Percentiles rank a stretch among this genome's conserved stretches.
Evolutionary conservation across 2,888 invertebrate genomes (phyloP).

Genomic region (Tineola bisselliella): DNA sequence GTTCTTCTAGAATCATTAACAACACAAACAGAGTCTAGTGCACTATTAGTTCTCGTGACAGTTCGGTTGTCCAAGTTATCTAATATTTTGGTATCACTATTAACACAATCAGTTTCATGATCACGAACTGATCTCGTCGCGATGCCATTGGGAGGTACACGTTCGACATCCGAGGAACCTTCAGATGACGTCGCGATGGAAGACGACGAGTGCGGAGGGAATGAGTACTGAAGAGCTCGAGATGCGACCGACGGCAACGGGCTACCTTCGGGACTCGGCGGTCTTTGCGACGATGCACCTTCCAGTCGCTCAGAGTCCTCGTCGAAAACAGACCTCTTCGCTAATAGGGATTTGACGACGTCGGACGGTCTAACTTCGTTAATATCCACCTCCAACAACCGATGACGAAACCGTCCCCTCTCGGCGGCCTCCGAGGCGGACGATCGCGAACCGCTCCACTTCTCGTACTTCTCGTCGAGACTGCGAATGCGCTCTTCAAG

Average conservation of each 20-base stretch:
- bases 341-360: constrained; percentile 90
- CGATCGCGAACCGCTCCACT: constrained; percentile 78
- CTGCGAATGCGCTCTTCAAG: constrained; percentile 92
- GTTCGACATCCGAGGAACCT: constrained; percentile 12
- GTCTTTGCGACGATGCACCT: constrained; percentile 69
- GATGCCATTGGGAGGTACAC: constrained; percentile 1
- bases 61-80: constrained; percentile 6
- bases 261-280: constrained; percentile 29
- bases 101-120: background rate
- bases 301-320: constrained; percentile 94
- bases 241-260: constrained; percentile 24
- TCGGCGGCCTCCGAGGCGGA: constrained; percentile 65
- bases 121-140: background rate
- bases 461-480: constrained; percentile 92
- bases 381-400: constrained; percentile 81
- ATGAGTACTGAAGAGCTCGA: constrained; percentile 78
- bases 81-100: constrained; percentile 13
- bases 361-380: constrained; percentile 90
- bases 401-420: constrained; percentile 73
- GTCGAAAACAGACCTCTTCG: constrained; percentile 94
- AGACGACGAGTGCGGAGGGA: constrained; percentile 78
- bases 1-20: constrained; percentile 29
- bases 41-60: background rate
- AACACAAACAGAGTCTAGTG: background rate
- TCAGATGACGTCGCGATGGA: constrained; percentile 21